A percentile compares a stretch with the other conserved stretches of the same genome.
phyloP scores from a whole-genome alignment of 2,113 vertebrate species.

The Motacilla alba region DNA sequence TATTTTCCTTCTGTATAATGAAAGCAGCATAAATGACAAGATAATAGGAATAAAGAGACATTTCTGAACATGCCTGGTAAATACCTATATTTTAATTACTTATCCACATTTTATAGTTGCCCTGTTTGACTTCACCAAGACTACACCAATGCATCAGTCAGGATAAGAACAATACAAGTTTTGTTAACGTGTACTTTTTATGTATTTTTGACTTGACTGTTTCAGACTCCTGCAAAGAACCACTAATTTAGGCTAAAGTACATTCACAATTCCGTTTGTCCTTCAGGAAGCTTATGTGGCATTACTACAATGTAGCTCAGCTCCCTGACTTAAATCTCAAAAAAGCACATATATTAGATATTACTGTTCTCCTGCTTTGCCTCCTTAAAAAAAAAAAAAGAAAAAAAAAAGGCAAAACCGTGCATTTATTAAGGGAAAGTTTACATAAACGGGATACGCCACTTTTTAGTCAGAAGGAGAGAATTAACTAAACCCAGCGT shows the following conservation, averaged over 20 bases:
- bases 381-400: neutral
- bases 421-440: neutral
- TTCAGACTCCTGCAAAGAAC: neutral
- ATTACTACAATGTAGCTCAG: neutral
- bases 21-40: neutral
- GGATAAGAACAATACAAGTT: neutral
- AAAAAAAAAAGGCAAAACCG: neutral
- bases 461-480: neutral
- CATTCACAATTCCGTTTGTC: neutral
- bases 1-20: neutral
- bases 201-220: neutral
- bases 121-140: neutral
- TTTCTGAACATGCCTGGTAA: neutral
- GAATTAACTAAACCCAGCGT: neutral
- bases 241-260: neutral
- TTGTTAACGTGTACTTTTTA: neutral
- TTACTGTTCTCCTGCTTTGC: neutral
- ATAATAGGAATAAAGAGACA: neutral
- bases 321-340: neutral
- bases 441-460: neutral
- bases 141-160: neutral
- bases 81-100: neutral
- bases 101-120: neutral
- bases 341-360: neutral
- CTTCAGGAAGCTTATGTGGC: neutral